Evolutionary conservation across 2,797 vertebrate genomes (phyloP).

Genomic region (Characodon lateralis): DNA sequence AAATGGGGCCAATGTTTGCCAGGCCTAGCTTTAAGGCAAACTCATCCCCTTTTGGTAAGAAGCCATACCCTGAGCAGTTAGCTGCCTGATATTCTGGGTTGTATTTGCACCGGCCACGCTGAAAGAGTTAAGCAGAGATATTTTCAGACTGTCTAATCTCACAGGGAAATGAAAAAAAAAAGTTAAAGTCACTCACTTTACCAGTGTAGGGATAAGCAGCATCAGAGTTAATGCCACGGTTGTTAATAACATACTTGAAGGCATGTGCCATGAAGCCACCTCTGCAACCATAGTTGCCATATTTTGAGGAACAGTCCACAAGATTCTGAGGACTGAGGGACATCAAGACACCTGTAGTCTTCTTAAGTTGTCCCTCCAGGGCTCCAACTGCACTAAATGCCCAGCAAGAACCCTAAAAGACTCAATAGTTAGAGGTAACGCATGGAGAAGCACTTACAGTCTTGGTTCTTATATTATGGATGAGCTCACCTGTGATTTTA

Average conservation of each 20-base stretch:
- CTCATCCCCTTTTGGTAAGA: constrained; percentile 76
- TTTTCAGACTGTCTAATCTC: too few relatives aligned
- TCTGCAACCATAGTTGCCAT: constrained; percentile 62
- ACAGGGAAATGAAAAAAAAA: background rate
- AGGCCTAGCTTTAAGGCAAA: constrained; percentile 73
- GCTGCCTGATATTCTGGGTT: constrained; percentile 69
- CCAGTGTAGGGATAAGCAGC: constrained; percentile 59
- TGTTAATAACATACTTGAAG: constrained; percentile 68
- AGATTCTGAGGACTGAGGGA: constrained; percentile 76
- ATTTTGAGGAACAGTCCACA: constrained; percentile 69
- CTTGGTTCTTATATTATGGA: background rate
- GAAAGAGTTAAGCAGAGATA: background rate
- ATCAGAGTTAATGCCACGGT: constrained; percentile 67
- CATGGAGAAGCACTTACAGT: background rate
- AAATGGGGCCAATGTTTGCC: constrained; percentile 81
- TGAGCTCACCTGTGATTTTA: constrained; percentile 70
- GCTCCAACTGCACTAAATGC: constrained; percentile 75
- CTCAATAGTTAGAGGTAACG: too few relatives aligned
- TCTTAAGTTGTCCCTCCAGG: constrained; percentile 75
- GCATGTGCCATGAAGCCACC: constrained; percentile 68
- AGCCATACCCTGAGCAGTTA: constrained; percentile 77
- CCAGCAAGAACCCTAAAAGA: constrained; percentile 70
- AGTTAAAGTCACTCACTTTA: constrained; percentile 33
- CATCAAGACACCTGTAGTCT: constrained; percentile 51
- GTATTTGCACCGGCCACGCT: constrained; percentile 77